phyloP scores from a whole-genome alignment of 2,888 invertebrate species.

The Auanema sp. region DNA sequence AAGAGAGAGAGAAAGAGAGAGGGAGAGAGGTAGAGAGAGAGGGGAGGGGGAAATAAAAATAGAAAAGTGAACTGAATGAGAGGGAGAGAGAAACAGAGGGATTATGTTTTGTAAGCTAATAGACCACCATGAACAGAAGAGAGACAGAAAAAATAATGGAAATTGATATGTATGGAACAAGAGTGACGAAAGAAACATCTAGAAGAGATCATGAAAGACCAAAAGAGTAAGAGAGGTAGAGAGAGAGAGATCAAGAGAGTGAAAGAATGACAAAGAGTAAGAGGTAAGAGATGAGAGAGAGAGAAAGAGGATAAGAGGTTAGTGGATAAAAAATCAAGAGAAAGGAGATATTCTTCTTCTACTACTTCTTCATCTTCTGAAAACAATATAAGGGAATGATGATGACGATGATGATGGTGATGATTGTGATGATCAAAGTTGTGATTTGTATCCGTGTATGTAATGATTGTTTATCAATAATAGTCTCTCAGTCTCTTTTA shows the following conservation, averaged over 20 bases:
- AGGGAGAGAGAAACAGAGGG: not conserved
- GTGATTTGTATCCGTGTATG: too few relatives aligned
- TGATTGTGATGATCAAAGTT: too few relatives aligned
- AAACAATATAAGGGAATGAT: not conserved
- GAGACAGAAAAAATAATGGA: not conserved
- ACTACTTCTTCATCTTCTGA: not conserved
- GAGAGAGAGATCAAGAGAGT: too few relatives aligned
- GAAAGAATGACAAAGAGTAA: too few relatives aligned
- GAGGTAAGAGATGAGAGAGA: too few relatives aligned
- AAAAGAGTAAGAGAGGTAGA: too few relatives aligned
- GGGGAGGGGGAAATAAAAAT: not conserved
- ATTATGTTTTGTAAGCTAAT: not conserved
- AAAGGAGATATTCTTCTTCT: too few relatives aligned
- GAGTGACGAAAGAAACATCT: not conserved
- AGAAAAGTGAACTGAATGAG: too few relatives aligned
- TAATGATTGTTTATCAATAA: too few relatives aligned
- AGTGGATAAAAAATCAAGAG: not conserved
- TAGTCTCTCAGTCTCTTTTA: too few relatives aligned
- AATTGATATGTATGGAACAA: not conserved
- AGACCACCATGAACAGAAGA: not conserved
- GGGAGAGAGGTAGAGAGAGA: constrained; percentile 6
- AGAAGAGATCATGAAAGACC: too few relatives aligned
- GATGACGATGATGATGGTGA: not conserved
- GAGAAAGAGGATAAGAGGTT: not conserved
- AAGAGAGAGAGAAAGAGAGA: not conserved